Evolutionary conservation across 2,888 invertebrate genomes (phyloP).

Genomic region (Chrysodeixis includens): DNA sequence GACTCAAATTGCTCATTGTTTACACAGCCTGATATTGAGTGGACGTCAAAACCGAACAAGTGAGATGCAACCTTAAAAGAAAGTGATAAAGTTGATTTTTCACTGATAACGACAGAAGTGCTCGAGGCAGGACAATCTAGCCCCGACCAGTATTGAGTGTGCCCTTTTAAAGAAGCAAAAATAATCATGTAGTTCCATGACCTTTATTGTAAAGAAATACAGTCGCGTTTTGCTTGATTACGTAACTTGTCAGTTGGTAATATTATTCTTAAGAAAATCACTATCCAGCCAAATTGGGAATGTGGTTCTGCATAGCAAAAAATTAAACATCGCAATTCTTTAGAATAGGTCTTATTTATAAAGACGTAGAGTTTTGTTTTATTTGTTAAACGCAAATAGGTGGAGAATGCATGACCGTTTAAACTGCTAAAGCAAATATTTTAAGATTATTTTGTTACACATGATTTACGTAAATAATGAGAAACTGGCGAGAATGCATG

Average conservation of each 20-base stretch:
- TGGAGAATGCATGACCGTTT: slow-evolving; percentile 12
- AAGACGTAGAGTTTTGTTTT: slow-evolving; percentile 31
- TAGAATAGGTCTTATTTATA: slow-evolving; percentile 25
- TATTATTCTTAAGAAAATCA: slow-evolving; percentile 63
- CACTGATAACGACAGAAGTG: slow-evolving; percentile 45
- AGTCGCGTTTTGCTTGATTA: slow-evolving; percentile 51
- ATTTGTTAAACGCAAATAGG: neutral
- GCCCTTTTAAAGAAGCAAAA: slow-evolving; percentile 70
- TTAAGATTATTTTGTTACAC: slow-evolving; percentile 18
- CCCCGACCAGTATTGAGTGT: slow-evolving; percentile 70
- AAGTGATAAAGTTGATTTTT: slow-evolving; percentile 59
- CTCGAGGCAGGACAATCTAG: slow-evolving; percentile 74
- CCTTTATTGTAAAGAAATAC: slow-evolving; percentile 49
- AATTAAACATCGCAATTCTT: slow-evolving; percentile 43
- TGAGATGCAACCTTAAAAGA: slow-evolving; percentile 60
- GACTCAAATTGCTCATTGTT: slow-evolving; percentile 42
- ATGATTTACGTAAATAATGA: neutral
- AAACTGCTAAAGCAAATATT: slow-evolving; percentile 30
- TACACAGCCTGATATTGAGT: slow-evolving; percentile 49
- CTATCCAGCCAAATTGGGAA: slow-evolving; percentile 72
- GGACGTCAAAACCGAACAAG: slow-evolving; percentile 47
- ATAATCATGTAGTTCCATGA: slow-evolving; percentile 43
- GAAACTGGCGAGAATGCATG: neutral
- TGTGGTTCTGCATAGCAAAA: slow-evolving; percentile 64
- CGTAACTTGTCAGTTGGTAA: slow-evolving; percentile 26